Percentiles rank a stretch among this genome's conserved stretches.
Evolutionary conservation across 2,888 invertebrate species (phyloP).

Genomic region (Erannis defoliaria): DNA sequence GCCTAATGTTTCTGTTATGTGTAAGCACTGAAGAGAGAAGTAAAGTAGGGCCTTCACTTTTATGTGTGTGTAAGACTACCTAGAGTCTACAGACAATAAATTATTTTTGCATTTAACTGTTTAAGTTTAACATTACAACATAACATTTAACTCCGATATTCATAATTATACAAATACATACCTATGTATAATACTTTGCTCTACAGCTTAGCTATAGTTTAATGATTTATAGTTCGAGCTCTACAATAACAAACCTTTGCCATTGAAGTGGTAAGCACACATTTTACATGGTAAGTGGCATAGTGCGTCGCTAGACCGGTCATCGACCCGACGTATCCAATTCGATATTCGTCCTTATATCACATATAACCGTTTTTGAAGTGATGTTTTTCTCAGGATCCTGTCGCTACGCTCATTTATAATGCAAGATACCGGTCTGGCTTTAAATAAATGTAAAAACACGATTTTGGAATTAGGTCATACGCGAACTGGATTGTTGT

Average conservation of each 20-base stretch:
- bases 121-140: too few relatives aligned
- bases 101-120: too few relatives aligned
- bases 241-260: neutral
- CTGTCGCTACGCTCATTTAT: slow-evolving; percentile 18
- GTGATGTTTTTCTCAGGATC: slow-evolving; percentile 23
- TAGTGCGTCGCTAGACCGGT: slow-evolving; percentile 31
- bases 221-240: too few relatives aligned
- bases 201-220: too few relatives aligned
- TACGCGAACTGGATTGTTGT: slow-evolving; percentile 3
- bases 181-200: too few relatives aligned
- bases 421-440: slow-evolving; percentile 26
- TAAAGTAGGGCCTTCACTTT: too few relatives aligned
- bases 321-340: slow-evolving; percentile 35
- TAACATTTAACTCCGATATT: too few relatives aligned
- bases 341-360: slow-evolving; percentile 34
- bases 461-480: slow-evolving; percentile 32
- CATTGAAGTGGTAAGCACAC: slow-evolving; percentile 37
- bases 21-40: too few relatives aligned
- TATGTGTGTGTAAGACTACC: too few relatives aligned
- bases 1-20: too few relatives aligned
- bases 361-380: slow-evolving; percentile 36
- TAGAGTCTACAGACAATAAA: too few relatives aligned
- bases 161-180: too few relatives aligned
- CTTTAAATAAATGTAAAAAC: slow-evolving; percentile 27
- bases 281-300: slow-evolving; percentile 41